Evolutionary conservation across 2,888 invertebrate genomes (phyloP).

Genomic region (Lagria hirta): DNA sequence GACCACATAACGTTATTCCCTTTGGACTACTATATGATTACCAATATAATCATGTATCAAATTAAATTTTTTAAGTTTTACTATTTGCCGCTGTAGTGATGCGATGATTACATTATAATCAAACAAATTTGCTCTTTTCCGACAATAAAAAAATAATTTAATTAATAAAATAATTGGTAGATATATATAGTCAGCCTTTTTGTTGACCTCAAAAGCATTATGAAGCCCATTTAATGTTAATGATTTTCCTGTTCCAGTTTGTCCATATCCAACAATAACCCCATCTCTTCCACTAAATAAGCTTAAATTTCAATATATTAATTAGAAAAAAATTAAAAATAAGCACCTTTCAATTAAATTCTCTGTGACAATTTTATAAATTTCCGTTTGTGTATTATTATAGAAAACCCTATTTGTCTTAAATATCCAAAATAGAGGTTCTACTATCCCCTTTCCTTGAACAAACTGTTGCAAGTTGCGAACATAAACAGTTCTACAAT

Average conservation of each 20-base stretch:
- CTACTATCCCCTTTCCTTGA: slow-evolving; percentile 28
- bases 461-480: slow-evolving; percentile 47
- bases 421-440: slow-evolving; percentile 51
- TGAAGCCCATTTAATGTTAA: slow-evolving; percentile 46
- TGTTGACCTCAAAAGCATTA: slow-evolving; percentile 8
- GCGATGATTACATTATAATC: neutral
- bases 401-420: slow-evolving; percentile 50
- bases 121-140: neutral
- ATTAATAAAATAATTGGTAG: slow-evolving; percentile 2
- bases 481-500: slow-evolving; percentile 48
- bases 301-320: slow-evolving; percentile 27
- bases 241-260: slow-evolving; percentile 53
- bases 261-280: slow-evolving; percentile 51
- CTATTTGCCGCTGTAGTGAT: neutral
- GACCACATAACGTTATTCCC: too few species aligned
- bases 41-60: too few species aligned
- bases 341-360: slow-evolving; percentile 49
- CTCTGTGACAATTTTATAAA: slow-evolving; percentile 45
- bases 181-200: neutral
- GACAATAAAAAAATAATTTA: neutral
- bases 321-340: slow-evolving; percentile 10
- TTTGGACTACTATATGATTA: too few species aligned
- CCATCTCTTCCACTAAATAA: slow-evolving; percentile 40
- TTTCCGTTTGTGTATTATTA: slow-evolving; percentile 46
- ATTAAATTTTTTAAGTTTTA: neutral